Base-by-base conservation (phyloP, 2,113 vertebrate species). In the Orthonyx spaldingii region DNA sequence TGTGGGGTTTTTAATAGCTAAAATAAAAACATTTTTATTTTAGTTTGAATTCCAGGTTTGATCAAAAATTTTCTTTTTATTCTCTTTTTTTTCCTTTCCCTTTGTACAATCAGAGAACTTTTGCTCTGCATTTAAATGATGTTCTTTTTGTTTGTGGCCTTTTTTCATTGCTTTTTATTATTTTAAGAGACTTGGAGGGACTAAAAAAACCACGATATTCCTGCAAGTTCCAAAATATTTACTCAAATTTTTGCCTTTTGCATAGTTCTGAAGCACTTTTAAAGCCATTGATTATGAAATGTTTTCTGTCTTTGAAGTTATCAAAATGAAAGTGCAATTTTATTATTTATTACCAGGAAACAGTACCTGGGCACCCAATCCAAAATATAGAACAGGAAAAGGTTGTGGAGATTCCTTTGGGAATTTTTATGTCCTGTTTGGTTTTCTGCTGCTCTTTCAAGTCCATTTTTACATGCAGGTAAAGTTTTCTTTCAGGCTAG, bases 141-240 rank as follows among this genome's bases (percentile, higher is more conserved):
- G 26, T 44, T 2, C 4, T 28, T 53, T 61, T 28, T 14, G 22
- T 78, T 59, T n/a, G 3, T 44, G 14, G 4, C 5, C 19, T 7
- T 41, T 55, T 75, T 44, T 11, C 6, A 26, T 86, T 35, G 11
- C 15, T 9, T 66, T 70, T 42, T 8, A 18, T 68, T 85, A 39
- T 52, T 60, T 75, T 53, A 49, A 53, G 11, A 65, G 2, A 28
- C 3, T 13, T 30, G n/a, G 30, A 57, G 11, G 3, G 9, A 33
- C 20, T 3, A 0, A 70, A 41, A 63, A 71, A n/a, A 0, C 4
- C n/a, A n/a, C n/a, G n/a, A n/a, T n/a, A 63, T 4, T 47, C 18
- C 37, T 65, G 30, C 39, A 39, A 49, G 50, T 70, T 87, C 32
- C 14, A 39, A 47, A 88, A 55, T 16, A 5, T 52, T 66, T 75